A percentile compares a stretch with the other conserved stretches of the same genome.
These are phyloP conservation scores for Siniperca scherzeri DNA, from an alignment of 2,797 vertebrate species.

Conservation along the genomic window DNA sequence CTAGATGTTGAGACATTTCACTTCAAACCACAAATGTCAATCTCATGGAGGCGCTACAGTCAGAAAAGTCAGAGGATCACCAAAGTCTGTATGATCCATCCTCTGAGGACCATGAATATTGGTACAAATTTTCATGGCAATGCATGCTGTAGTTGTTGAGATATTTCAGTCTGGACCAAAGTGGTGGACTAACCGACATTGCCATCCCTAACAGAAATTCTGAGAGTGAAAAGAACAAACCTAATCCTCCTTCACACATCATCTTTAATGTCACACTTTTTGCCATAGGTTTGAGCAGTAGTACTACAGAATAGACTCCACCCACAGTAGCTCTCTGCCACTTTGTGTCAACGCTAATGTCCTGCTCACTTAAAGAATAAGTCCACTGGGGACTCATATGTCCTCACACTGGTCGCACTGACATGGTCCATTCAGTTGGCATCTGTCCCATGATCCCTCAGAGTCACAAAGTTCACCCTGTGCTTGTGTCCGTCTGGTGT, in stretches of 20 bases:
- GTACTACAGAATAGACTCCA: neutral
- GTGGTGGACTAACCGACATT: neutral
- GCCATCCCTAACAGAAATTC: neutral
- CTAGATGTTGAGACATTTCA: neutral
- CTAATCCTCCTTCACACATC: neutral
- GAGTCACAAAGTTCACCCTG: constrained; percentile 60
- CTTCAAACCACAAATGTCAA: neutral
- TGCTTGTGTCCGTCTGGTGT: constrained; percentile 57
- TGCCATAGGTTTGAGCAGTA: neutral
- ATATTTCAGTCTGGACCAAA: constrained; percentile 2
- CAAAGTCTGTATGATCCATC: neutral
- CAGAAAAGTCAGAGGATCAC: neutral
- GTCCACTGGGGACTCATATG: constrained; percentile 57
- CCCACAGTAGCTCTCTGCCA: constrained; percentile 11
- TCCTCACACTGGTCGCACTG: constrained; percentile 47
- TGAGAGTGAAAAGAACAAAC: neutral
- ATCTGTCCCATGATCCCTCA: constrained; percentile 68
- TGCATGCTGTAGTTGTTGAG: neutral
- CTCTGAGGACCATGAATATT: neutral
- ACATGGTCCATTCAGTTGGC: constrained; percentile 66
- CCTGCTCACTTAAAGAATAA: constrained; percentile 31
- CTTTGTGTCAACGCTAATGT: constrained; percentile 34
- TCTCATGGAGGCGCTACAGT: neutral
- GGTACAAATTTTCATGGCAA: neutral
- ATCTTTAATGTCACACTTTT: neutral